Base-by-base conservation (phyloP, 2,888 invertebrate species). In the Aspidiotus destructor region DNA sequence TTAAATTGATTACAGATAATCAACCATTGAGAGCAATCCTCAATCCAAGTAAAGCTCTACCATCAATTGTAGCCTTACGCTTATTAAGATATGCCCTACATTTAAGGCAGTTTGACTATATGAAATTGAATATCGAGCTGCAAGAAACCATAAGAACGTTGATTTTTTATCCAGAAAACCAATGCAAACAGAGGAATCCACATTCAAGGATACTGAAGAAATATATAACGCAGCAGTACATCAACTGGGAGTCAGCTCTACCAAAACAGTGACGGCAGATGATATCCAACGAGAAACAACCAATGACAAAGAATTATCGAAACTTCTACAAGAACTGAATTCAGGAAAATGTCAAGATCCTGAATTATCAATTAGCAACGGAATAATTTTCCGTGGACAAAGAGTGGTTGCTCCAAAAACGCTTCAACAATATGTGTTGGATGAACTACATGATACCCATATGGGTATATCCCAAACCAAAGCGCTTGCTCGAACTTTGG, bases 401-500 rank as follows among this genome's bases (percentile, higher is more conserved):
- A 52, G 71, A 13, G 48, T 71, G 1, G 70, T 72, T 7, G 71
- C 73, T 17, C 72, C 73, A 48, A 53, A 57, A 44, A 13, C 67
- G 42, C 62, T 72, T 7, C 71, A 71, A 16, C 10, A 15, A 9
- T 53, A 68, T 17, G 60, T 75, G 2, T 60, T 74, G 40, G 68
- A 73, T 15, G 73, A 74, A 69, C 71, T 75, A 15, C 73, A 74
- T 62, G 60, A 67, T 2, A 73, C 73, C 3, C 73, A 74, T 68
- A 58, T 72, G 28, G 74, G 74, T 1, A 72, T 74, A 11, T 72
- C 72, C 6, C 73, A 73, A 48, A 75, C 74, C 72, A 74, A 75
- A 62, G 58, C 70, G 8, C 54, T 74, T 11, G 74, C 73, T 17
- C 67, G 74, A 40, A 72, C 72, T 7, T 73, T 73, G 62, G 71